Evolutionary conservation across 2,888 invertebrate genomes (phyloP).

Genomic region (Caenorhabditis japonica): DNA sequence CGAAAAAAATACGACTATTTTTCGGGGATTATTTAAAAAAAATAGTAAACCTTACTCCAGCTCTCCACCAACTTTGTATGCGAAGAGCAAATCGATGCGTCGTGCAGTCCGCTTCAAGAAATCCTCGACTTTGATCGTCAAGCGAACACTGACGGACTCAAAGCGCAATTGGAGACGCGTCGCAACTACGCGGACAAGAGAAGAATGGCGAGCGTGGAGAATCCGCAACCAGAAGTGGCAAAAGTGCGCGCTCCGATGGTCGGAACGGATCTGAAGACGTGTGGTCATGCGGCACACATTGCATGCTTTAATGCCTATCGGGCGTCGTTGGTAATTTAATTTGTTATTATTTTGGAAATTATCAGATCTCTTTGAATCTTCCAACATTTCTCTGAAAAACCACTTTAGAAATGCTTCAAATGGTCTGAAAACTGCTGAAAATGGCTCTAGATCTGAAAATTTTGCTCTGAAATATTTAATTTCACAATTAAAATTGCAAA

Average conservation of each 20-base stretch:
- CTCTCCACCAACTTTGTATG: constrained; percentile 40
- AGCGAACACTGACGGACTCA: neutral
- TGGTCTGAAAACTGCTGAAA: too few relatives aligned
- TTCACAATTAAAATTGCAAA: too few relatives aligned
- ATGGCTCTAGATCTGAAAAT: too few relatives aligned
- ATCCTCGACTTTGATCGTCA: constrained; percentile 16
- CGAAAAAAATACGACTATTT: too few relatives aligned
- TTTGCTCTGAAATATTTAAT: too few relatives aligned
- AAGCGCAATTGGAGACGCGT: constrained; percentile 21
- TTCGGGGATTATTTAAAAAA: too few relatives aligned
- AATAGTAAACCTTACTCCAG: too few relatives aligned
- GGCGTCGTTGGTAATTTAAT: constrained; percentile 82
- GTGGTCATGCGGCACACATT: constrained; percentile 96
- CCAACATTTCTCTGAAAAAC: too few relatives aligned
- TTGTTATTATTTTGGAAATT: too few relatives aligned
- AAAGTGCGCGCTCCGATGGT: constrained; percentile 11
- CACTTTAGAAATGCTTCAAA: too few relatives aligned
- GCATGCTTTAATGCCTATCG: constrained; percentile 93
- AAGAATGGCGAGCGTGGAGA: neutral
- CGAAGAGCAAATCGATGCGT: constrained; percentile 40
- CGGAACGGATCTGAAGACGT: constrained; percentile 92
- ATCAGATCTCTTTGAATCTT: too few relatives aligned
- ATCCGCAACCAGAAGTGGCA: constrained; percentile 1
- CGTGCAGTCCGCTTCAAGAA: neutral
- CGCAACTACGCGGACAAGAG: constrained; percentile 2